Evolutionary conservation across 2,888 invertebrate genomes (phyloP), one percentile per base, ranked within the genome.

Genomic region (Rhodophaea formosa): DNA sequence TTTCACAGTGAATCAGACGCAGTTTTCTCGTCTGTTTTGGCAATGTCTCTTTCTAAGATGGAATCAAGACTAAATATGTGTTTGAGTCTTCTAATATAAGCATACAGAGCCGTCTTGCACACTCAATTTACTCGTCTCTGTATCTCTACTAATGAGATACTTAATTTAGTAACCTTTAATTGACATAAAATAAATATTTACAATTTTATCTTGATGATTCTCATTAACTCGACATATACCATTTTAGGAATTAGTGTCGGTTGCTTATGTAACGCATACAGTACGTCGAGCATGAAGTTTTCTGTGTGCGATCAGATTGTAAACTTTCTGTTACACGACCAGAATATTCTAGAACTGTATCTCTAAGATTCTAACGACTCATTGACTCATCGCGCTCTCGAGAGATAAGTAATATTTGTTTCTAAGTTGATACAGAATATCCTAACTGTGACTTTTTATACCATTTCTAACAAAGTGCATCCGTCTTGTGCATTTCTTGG

Each of bases 21-120:
- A 82, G 72, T 81, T 80, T 82, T 77, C 76, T 77, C 68, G 73
- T 77, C 80, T 84, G 68, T 66, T 80, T 91, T 89, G 88, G 89
- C 88, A 86, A 74, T 74, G 72, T 67, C 64, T 63, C 63, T 61
- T 49, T 64, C 64, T 65, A 61, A 65, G 65, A 59, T 61, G 45
- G 59, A 55, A 57, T 59, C 53, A 58, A 51, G 59, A 59, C 45
- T 43, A 42, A 57, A 57, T 16, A 54, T 46, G 43, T 30, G 3
- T 35, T 10, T 8, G n/a, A 3, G 23, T 23, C 23, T 23, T 23
- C 23, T 23, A 3, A 23, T 23, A 23, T 23, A 23, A 3, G 5
- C 23, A n/a, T n/a, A n/a, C n/a, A n/a, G n/a, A n/a, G n/a, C n/a
- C n/a, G n/a, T n/a, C n/a, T n/a, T n/a, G n/a, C n/a, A n/a, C n/a